These are phyloP conservation scores for Pagetopsis macropterus DNA, from an alignment of 2,797 vertebrate species.

Conservation along the genomic window DNA sequence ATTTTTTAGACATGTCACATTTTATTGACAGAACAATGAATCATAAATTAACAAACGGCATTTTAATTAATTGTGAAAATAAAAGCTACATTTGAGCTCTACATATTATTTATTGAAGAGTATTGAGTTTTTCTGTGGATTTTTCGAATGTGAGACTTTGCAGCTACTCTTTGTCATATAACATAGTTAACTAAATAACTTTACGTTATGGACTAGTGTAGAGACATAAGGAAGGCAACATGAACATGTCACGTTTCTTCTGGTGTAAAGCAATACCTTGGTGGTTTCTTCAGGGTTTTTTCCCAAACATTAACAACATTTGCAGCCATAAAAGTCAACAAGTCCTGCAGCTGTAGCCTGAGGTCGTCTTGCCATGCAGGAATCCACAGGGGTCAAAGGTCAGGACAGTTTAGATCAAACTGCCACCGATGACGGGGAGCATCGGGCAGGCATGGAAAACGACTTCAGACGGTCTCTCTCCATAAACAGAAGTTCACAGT, in stretches of 20 bases:
- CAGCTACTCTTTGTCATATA: neutral
- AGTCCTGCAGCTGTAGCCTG: conserved; percentile 29
- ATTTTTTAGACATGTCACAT: too few relatives aligned
- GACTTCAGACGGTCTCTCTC: conserved; percentile 40
- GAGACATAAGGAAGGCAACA: neutral
- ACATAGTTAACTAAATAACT: neutral
- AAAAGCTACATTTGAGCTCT: too few relatives aligned
- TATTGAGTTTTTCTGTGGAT: neutral
- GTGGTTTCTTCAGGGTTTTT: neutral
- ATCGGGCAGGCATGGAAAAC: conserved; percentile 34
- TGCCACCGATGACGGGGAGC: conserved; percentile 41
- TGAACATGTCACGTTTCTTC: neutral
- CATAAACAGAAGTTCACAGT: conserved; percentile 56
- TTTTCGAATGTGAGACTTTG: neutral
- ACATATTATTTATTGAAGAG: too few relatives aligned
- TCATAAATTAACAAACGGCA: too few relatives aligned
- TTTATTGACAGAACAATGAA: too few relatives aligned
- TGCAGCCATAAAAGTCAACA: conserved; percentile 21
- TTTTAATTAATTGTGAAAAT: too few relatives aligned
- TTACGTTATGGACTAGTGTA: neutral
- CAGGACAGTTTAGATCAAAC: conserved; percentile 62
- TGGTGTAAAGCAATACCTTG: neutral
- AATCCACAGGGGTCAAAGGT: conserved; percentile 67
- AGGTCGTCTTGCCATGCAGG: conserved; percentile 38
- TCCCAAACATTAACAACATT: neutral